Evolutionary conservation across 2,888 invertebrate genomes (phyloP).

Genomic region (Nasonovia ribisnigri): DNA sequence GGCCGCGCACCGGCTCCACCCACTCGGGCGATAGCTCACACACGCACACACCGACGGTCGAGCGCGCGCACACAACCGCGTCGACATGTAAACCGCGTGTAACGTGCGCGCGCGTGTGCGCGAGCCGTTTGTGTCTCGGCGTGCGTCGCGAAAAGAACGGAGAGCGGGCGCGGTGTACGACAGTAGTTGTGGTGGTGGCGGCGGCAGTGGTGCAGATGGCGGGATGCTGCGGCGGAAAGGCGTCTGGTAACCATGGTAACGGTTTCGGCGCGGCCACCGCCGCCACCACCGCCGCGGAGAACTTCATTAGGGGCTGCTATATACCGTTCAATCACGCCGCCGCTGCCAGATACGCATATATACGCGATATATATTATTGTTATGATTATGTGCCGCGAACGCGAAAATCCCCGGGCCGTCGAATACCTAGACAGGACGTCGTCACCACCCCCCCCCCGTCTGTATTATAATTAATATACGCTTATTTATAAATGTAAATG

Average conservation of each 20-base stretch:
- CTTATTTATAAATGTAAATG: background rate
- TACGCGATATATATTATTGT: background rate
- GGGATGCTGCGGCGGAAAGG: background rate
- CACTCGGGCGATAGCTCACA: constrained; percentile 25
- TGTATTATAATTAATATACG: too few relatives aligned
- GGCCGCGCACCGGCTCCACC: constrained; percentile 60
- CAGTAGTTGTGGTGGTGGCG: background rate
- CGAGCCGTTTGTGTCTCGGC: background rate
- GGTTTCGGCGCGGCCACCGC: constrained; percentile 18
- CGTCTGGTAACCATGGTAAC: constrained; percentile 55
- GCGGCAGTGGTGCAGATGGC: background rate
- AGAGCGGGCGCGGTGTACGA: background rate
- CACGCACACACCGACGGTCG: background rate
- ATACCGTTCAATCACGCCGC: constrained; percentile 14
- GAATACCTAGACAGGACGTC: constrained; percentile 16
- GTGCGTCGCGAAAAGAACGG: background rate
- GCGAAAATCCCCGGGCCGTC: constrained; percentile 55
- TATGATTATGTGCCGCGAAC: background rate
- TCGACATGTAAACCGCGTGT: background rate
- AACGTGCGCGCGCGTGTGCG: background rate
- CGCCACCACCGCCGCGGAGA: constrained; percentile 43
- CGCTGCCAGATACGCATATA: background rate
- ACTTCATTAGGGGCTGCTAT: constrained; percentile 58
- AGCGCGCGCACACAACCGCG: background rate
- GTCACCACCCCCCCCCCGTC: too few relatives aligned